These are phyloP conservation scores for Platycheirus albimanus DNA, from an alignment of 2,888 invertebrate genomes.

Conservation along the genomic window DNA sequence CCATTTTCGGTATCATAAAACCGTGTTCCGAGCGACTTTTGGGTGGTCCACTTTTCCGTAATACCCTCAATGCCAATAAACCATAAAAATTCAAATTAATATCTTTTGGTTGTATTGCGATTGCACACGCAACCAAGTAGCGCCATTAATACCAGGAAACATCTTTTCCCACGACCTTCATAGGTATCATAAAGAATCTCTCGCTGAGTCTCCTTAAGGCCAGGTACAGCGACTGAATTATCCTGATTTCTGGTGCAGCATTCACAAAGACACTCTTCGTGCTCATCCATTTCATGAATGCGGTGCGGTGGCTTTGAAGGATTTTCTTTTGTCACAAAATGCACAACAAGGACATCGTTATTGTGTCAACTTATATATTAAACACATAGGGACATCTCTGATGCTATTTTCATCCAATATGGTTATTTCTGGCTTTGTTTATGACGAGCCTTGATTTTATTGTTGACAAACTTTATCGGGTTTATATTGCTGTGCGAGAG, in stretches of 20 bases:
- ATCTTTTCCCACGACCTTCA: slow-evolving; percentile 70
- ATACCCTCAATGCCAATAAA: slow-evolving; percentile 57
- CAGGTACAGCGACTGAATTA: background rate
- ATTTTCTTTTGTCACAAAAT: slow-evolving; percentile 55
- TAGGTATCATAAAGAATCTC: slow-evolving; percentile 6
- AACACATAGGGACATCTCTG: slow-evolving; percentile 21
- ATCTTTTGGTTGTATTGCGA: slow-evolving; percentile 16
- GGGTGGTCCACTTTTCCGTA: slow-evolving; percentile 56
- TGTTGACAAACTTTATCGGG: slow-evolving; percentile 73
- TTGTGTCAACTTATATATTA: slow-evolving; percentile 44
- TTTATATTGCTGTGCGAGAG: no score
- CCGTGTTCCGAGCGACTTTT: slow-evolving; percentile 44
- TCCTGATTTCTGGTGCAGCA: slow-evolving; percentile 30
- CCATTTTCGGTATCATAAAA: slow-evolving; percentile 26
- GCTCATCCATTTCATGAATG: slow-evolving; percentile 53
- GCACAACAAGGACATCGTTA: slow-evolving; percentile 58
- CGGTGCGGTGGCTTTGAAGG: slow-evolving; percentile 67
- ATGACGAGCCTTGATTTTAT: slow-evolving; percentile 57
- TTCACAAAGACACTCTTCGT: slow-evolving; percentile 38
- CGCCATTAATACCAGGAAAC: slow-evolving; percentile 74
- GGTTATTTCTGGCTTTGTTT: slow-evolving; percentile 49
- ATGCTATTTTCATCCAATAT: slow-evolving; percentile 8
- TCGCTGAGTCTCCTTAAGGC: background rate
- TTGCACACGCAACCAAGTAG: slow-evolving; percentile 69
- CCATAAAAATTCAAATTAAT: slow-evolving; percentile 72